Percentiles rank a stretch among this genome's conserved stretches.
These are phyloP conservation scores for Drosophila acutilabella DNA, from an alignment of 2,888 invertebrate genomes.

Conservation along the genomic window DNA sequence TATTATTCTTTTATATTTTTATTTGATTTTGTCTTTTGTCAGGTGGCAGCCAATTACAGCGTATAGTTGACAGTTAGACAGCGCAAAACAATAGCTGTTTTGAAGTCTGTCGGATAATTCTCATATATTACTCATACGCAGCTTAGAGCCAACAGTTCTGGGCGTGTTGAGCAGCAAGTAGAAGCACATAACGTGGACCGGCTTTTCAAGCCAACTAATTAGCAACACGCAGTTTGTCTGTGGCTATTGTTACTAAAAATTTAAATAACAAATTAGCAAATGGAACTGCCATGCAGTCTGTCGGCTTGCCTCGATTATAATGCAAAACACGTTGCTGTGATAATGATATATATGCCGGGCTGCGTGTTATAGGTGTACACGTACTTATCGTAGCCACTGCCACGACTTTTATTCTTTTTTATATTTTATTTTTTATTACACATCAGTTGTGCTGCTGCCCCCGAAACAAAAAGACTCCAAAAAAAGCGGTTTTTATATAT, in stretches of 20 bases:
- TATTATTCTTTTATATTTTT: constrained; percentile 10
- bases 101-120: constrained; percentile 23
- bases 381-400: constrained; percentile 39
- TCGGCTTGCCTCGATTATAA: constrained; percentile 56
- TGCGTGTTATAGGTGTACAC: constrained; percentile 9
- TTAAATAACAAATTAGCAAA: constrained; percentile 70
- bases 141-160: constrained; percentile 4
- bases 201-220: constrained; percentile 49
- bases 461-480: constrained; percentile 36
- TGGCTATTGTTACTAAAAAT: constrained; percentile 36
- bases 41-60: constrained; percentile 40
- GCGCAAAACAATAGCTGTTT: constrained; percentile 22
- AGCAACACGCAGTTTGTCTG: constrained; percentile 37
- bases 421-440: constrained; percentile 41
- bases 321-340: constrained; percentile 70
- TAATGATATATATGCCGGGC: constrained; percentile 48
- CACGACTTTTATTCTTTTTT: constrained; percentile 17
- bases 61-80: constrained; percentile 52
- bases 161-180: constrained; percentile 6
- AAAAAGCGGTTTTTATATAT: constrained; percentile 36
- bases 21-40: constrained; percentile 36
- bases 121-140: constrained; percentile 34
- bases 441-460: constrained; percentile 62
- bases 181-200: constrained; percentile 14
- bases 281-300: constrained; percentile 72